phyloP scores from a whole-genome alignment of 1,140 invertebrate species.

The Scylla paramamosain region DNA sequence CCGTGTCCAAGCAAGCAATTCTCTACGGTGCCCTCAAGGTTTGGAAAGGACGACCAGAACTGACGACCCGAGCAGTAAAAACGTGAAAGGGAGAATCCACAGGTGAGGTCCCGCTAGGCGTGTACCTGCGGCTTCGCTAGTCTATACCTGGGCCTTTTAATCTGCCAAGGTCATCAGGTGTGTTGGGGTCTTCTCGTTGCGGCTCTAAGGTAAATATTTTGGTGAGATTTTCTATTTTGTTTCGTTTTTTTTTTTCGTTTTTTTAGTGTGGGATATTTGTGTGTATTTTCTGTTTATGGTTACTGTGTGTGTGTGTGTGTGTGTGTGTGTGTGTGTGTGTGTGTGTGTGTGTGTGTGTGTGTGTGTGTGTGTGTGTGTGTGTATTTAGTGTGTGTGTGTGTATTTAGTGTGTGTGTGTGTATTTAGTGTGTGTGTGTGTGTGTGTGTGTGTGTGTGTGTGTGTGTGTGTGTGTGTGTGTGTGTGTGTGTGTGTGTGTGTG shows the following conservation, averaged over 20 bases:
- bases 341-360: neutral
- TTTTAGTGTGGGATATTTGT: too few species aligned
- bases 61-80: too few species aligned
- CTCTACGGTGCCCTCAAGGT: neutral
- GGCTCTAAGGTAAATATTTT: neutral
- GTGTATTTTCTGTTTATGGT: neutral
- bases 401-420: neutral
- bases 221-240: neutral
- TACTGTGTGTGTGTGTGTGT: neutral
- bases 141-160: neutral
- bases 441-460: neutral
- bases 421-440: neutral
- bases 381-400: too few species aligned
- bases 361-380: too few species aligned
- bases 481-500: neutral
- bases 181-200: neutral
- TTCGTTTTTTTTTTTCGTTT: too few species aligned
- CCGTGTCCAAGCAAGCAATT: neutral
- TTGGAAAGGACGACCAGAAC: neutral
- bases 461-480: too few species aligned
- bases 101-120: neutral
- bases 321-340: too few species aligned
- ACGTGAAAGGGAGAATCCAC: neutral
- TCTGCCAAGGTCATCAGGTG: neutral
- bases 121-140: neutral